Base-by-base conservation (phyloP, 2,797 vertebrate genomes). In the Lateolabrax maculatus region DNA sequence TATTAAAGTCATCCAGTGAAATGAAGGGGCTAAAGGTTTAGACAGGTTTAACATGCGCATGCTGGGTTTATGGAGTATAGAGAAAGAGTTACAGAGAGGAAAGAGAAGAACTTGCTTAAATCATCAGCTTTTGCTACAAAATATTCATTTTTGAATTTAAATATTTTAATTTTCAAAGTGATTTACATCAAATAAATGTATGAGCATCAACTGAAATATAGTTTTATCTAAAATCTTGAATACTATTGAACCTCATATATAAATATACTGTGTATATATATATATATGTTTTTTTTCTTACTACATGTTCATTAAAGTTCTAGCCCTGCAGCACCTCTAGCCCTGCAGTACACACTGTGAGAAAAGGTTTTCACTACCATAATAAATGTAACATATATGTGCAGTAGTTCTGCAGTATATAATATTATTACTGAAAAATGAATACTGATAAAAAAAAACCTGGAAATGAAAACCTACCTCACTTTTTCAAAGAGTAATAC, bases 1-100 rank as follows among this genome's bases (percentile, higher is more conserved):
- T 51, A 51, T 44, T 80, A 67, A 85, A 80, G 81, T 56, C 7
- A 23, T 55, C 53, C 57, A 80, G 71, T 63, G 75, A 83, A 56
- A 56, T 83, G 51, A 71, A 70, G 25, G 75, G 13, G 25, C 46
- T 39, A 53, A 79, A 73, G 46, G 56, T 48, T 75, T 41, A 53
- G 80, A 65, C 11, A 71, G 39, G 18, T 11, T 25, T 6, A 43
- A 6, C 25, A 46, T 19, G n/a, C 11, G 29, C 43, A 3, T 63
- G 71, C 53, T 57, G 63, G 67, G 19, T 64, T 44, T 66, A 70
- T 65, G 39, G 49, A 39, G 62, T 16, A 18, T 3, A 52, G 39
- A 79, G 61, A 16, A 78, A 37, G 25, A 48, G 34, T 64, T 58
- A 51, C 21, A 46, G 53, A 53, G 67, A 46, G 34, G n/a, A 27